Evolutionary conservation across 2,797 vertebrate species (phyloP), one percentile per base, ranked within the genome.

Genomic region (Babyrousa celebensis): DNA sequence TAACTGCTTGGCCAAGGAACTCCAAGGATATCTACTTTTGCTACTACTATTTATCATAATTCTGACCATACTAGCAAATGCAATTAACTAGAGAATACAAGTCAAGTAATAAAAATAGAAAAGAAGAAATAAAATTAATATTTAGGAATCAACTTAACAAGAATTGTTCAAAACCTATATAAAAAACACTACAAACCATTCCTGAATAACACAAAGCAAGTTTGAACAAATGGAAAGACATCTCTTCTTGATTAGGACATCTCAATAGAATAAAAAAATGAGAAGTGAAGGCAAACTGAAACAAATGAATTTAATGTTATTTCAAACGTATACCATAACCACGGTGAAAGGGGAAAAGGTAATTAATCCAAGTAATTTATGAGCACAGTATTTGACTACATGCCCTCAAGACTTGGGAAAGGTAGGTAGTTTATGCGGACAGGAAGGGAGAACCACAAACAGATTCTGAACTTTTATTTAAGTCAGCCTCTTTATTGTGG

Each of bases 181-280:
- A 67, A 72, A 93, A 40, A 85, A 93, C 93, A 87, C n/a, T 32
- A 70, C 5, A 91, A 87, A 14, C 29, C 32, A 91, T 87, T 89
- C 20, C 62, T 70, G 21, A 83, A 91, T 70, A 54, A 86, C 9
- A 68, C 1, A 63, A 74, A 54, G n/a, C 21, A 6, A 94, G 58
- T 84, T 27, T 82, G 27, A 82, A 65, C 43, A 71, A 72, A 93
- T 18, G 40, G 27, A 68, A 85, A 74, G n/a, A 74, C 8, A 85
- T 70, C 25, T 82, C 14, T 72, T 90, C 29, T 85, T 74, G 23
- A 14, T 68, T 72, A 93, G 80, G 36, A 10, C 9, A 23, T 58
- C 23, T 68, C 67, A 70, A 82, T 4, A 88, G 83, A 48, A 94
- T 21, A 75, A 80, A 23, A 60, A 85, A 89, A 71, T 43, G 54